phyloP scores from a whole-genome alignment of 2,888 invertebrate species.

The Ischnura elegans region DNA sequence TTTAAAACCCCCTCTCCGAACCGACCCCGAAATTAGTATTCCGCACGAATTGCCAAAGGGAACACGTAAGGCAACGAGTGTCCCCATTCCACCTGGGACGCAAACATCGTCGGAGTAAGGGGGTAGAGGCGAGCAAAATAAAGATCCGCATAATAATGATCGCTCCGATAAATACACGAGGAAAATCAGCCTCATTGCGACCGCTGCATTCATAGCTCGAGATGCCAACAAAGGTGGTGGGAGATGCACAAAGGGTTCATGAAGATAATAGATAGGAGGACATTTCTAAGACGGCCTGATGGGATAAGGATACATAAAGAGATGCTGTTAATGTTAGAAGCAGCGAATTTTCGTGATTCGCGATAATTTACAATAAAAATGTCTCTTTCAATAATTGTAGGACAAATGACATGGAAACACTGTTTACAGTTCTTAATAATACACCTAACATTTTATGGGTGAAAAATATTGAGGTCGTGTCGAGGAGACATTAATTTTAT shows the following conservation, averaged over 20 bases:
- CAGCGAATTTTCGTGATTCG: no score
- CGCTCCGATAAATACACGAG: conserved; percentile 30
- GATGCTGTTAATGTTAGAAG: no score
- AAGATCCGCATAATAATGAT: conserved; percentile 33
- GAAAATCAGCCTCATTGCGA: conserved; percentile 30
- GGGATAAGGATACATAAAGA: background rate
- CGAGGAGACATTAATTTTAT: no score
- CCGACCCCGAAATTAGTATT: background rate
- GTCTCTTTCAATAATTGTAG: no score
- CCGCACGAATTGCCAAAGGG: conserved; percentile 2
- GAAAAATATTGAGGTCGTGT: no score
- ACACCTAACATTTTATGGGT: no score
- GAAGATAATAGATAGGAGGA: background rate
- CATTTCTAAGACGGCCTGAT: background rate
- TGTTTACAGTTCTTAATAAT: no score
- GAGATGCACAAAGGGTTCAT: background rate
- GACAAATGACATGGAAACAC: no score
- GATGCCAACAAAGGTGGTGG: conserved; percentile 12
- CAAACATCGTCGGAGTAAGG: background rate
- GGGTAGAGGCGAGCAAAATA: background rate
- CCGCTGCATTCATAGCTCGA: conserved; percentile 13
- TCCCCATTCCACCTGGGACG: background rate
- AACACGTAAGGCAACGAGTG: conserved; percentile 3
- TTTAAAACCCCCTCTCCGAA: background rate
- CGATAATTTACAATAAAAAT: no score